Conservation (phyloP, 2,888 invertebrate species). For the Dryobota labecula region DNA sequence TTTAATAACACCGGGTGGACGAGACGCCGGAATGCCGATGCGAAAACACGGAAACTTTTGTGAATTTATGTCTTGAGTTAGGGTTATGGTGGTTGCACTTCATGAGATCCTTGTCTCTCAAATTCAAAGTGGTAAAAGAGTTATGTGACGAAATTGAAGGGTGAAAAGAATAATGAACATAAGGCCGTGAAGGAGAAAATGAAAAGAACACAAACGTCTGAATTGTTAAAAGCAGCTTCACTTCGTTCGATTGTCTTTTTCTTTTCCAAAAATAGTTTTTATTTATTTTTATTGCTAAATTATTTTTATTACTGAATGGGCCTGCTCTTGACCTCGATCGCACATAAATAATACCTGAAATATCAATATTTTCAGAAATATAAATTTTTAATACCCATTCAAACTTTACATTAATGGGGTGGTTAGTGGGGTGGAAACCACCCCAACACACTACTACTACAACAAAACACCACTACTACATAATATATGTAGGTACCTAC, state of each 20-base stretch:
- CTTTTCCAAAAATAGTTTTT: too few species aligned
- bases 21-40: constrained; percentile 73
- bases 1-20: constrained; percentile 84
- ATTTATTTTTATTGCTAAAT: too few species aligned
- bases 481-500: neutral
- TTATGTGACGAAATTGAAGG: constrained; percentile 26
- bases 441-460: too few species aligned
- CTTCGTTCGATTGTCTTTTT: neutral
- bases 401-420: neutral
- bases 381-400: neutral
- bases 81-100: constrained; percentile 49
- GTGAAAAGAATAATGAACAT: neutral
- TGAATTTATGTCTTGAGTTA: constrained; percentile 63
- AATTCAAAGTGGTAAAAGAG: too few species aligned
- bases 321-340: too few species aligned
- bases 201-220: neutral
- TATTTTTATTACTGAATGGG: too few species aligned
- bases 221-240: neutral
- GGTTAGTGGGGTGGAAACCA: too few species aligned
- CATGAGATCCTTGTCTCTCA: constrained; percentile 49
- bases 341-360: too few species aligned
- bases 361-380: neutral
- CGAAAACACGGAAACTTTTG: constrained; percentile 70
- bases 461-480: too few species aligned
- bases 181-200: neutral